These are phyloP conservation scores for Merodon equestris DNA, from an alignment of 2,888 invertebrate species.

Conservation along the genomic window DNA sequence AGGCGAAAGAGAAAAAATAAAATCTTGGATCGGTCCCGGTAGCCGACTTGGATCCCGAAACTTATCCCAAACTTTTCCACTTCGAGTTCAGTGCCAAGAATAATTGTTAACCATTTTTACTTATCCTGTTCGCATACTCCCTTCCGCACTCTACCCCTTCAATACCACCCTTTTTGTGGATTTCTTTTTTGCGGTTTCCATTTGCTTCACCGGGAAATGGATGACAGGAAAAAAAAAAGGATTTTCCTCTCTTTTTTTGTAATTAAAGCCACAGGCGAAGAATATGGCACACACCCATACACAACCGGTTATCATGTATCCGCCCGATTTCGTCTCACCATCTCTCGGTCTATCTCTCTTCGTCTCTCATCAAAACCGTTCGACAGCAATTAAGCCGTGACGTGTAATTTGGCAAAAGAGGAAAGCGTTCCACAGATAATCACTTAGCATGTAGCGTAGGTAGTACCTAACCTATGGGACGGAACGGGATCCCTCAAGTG, in stretches of 20 bases:
- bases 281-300: slow-evolving; percentile 53
- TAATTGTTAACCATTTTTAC: not conserved
- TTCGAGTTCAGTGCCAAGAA: slow-evolving; percentile 56
- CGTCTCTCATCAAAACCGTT: slow-evolving; percentile 29
- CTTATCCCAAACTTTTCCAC: slow-evolving; percentile 37
- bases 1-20: not conserved
- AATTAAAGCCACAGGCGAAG: slow-evolving; percentile 33
- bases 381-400: slow-evolving; percentile 64
- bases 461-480: not conserved
- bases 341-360: too few species aligned
- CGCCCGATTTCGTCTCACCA: not conserved
- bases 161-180: too few species aligned
- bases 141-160: too few species aligned
- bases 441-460: slow-evolving; percentile 42
- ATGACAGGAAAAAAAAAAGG: too few species aligned
- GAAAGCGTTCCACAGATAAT: slow-evolving; percentile 45
- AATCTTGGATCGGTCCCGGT: slow-evolving; percentile 47
- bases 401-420: slow-evolving; percentile 46
- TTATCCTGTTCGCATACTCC: too few species aligned
- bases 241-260: slow-evolving; percentile 6
- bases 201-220: too few species aligned
- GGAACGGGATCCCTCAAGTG: slow-evolving; percentile 17
- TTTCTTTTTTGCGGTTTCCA: too few species aligned
- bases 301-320: slow-evolving; percentile 14
- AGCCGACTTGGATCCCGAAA: slow-evolving; percentile 56